Conservation (phyloP, 2,888 invertebrate genomes). For the Synanthedon myopaeformis region DNA sequence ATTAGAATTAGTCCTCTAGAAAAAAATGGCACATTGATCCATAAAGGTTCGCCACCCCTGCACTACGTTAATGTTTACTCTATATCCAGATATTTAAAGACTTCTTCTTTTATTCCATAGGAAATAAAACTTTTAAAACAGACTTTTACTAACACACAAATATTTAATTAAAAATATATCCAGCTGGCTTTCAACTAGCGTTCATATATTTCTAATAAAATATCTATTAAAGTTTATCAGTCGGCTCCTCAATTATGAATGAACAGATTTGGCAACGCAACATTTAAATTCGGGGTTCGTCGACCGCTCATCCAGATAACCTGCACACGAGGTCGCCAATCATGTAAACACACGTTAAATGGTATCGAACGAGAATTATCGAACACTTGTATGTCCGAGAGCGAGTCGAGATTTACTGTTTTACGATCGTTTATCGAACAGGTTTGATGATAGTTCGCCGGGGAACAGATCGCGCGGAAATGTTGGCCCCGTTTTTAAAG, state of each 20-base stretch:
- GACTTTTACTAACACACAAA: too few species aligned
- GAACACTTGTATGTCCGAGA: background rate
- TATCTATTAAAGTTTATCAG: constrained; percentile 10
- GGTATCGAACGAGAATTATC: background rate
- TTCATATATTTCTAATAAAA: background rate
- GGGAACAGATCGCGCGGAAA: constrained; percentile 15
- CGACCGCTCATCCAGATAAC: constrained; percentile 18
- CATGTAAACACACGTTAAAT: background rate
- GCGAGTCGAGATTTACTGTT: constrained; percentile 4
- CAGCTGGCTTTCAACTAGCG: background rate
- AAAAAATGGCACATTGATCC: too few species aligned
- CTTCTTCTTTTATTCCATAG: too few species aligned
- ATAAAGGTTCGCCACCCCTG: too few species aligned
- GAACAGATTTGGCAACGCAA: constrained; percentile 33
- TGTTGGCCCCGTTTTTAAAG: constrained; percentile 32
- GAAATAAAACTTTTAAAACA: too few species aligned
- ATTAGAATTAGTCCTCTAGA: too few species aligned
- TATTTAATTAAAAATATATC: too few species aligned
- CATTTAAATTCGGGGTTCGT: constrained; percentile 14
- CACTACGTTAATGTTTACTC: too few species aligned
- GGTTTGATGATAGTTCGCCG: constrained; percentile 3
- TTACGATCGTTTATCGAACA: constrained; percentile 3
- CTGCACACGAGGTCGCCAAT: constrained; percentile 10
- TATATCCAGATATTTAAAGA: too few species aligned
- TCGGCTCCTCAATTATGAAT: constrained; percentile 25